These are phyloP conservation scores for Eospalax fontanierii DNA, from an alignment of 2,797 vertebrate genomes.

Conservation along the genomic window DNA sequence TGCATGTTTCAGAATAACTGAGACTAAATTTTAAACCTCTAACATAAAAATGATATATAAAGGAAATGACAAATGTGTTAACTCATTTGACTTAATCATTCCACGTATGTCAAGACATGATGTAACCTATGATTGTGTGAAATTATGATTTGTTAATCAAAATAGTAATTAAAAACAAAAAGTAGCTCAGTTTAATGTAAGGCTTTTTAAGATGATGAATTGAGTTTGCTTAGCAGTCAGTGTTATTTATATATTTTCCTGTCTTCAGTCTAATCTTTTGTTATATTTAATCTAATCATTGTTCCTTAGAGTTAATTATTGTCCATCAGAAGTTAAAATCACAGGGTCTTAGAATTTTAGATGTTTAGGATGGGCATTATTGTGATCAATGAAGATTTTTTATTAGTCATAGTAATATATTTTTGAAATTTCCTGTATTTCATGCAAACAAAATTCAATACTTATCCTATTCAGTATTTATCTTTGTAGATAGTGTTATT, in stretches of 20 bases:
- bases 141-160: not conserved
- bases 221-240: not conserved
- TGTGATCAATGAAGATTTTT: not conserved
- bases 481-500: not conserved
- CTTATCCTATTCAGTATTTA: not conserved
- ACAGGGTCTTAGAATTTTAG: not conserved
- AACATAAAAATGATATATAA: not conserved
- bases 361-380: conserved; percentile 2
- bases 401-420: not conserved
- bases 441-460: not conserved
- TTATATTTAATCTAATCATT: not conserved
- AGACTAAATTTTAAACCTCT: not conserved
- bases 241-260: not conserved
- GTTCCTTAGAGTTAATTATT: not conserved
- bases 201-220: not conserved
- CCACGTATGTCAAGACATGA: not conserved
- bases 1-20: not conserved
- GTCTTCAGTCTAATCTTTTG: conserved; percentile 4
- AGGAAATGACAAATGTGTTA: not conserved
- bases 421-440: conserved; percentile 26
- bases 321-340: not conserved
- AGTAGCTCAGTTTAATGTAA: not conserved
- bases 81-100: not conserved
- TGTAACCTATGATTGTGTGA: not conserved
- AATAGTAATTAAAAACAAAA: conserved; percentile 26